Evolutionary conservation across 2,888 invertebrate species (phyloP).

Genomic region (Cerastoderma edule): DNA sequence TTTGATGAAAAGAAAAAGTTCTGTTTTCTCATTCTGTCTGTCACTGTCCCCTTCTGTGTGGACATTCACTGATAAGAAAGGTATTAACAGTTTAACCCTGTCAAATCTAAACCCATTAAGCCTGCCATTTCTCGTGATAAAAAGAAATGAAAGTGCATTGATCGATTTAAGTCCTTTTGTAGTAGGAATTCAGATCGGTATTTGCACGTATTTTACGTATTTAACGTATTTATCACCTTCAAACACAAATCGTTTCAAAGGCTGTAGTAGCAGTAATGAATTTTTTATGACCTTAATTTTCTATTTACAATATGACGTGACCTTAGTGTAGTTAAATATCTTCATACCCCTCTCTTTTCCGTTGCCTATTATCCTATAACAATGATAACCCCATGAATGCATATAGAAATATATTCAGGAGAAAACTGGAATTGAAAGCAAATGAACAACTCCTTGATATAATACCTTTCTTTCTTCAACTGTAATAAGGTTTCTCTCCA

Average conservation of each 20-base stretch:
- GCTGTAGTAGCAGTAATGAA: conserved; percentile 15
- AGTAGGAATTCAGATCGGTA: conserved; percentile 24
- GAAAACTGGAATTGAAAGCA: too few species aligned
- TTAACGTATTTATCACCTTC: conserved; percentile 24
- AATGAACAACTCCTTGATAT: too few species aligned
- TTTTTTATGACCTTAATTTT: conserved; percentile 28
- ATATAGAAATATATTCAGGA: not conserved
- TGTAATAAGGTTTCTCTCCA: too few species aligned
- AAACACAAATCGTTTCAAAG: conserved; percentile 28
- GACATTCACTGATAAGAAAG: too few species aligned
- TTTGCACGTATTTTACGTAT: conserved; percentile 28
- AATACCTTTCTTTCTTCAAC: too few species aligned
- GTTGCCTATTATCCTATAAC: not conserved
- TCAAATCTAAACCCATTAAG: conserved; percentile 20
- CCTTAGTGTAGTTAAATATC: conserved; percentile 19
- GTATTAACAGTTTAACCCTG: conserved; percentile 8
- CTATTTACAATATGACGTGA: conserved; percentile 24
- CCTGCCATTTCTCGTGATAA: conserved; percentile 19
- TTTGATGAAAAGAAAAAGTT: too few species aligned
- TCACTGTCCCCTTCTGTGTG: too few species aligned
- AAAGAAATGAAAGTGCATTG: conserved; percentile 33
- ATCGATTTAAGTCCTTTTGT: conserved; percentile 30
- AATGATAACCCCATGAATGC: not conserved
- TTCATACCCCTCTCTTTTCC: not conserved
- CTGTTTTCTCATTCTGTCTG: too few species aligned